Base-by-base conservation (phyloP, 2,888 invertebrate genomes). In the Prosopocoilus inquinatus region DNA sequence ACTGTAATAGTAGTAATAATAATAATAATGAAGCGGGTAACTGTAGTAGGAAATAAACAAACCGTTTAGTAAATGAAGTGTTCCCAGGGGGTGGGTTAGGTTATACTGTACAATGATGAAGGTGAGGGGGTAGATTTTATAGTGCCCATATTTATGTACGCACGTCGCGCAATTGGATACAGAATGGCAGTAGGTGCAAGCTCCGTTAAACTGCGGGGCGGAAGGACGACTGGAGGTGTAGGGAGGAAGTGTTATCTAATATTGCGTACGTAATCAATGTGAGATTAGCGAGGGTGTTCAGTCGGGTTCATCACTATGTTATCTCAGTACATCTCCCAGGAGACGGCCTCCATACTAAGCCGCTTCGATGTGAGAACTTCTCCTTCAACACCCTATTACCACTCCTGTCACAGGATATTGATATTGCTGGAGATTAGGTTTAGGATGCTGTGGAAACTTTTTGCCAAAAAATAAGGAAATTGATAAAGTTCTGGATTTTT, bases 241-340 rank as follows among this genome's bases (percentile, higher is more conserved):
- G 68, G 71, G 67, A 70, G 71, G 67, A 70, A 71, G 71, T 70
- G 71, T 72, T 75, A 75, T 75, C 74, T 75, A 74, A 75, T 75
- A 75, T 72, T 75, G 73, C 75, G 74, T 74, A 70, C 69, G 71
- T 73, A 75, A 75, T 76, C 75, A 74, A 74, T 73, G 75, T 67
- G 69, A 75, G 76, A 76, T 76, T 76, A 76, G 74, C 70, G 68
- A 69, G 73, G 73, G 73, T 71, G 74, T 69, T 71, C 70, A 68
- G 63, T 69, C 72, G 67, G 65, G 65, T 70, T 69, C 71, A 66
- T 70, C 70, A 64, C 67, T 60, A 66, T 64, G 70, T 72, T 73
- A 73, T 73, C 73, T 69, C 65, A 64, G 64, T 64, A 68, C 68
- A 72, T 73, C 72, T 71, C 73, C 72, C 72, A 64, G 64, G 72